phyloP scores from a whole-genome alignment of 2,888 invertebrate species.

The Seira ritae region DNA sequence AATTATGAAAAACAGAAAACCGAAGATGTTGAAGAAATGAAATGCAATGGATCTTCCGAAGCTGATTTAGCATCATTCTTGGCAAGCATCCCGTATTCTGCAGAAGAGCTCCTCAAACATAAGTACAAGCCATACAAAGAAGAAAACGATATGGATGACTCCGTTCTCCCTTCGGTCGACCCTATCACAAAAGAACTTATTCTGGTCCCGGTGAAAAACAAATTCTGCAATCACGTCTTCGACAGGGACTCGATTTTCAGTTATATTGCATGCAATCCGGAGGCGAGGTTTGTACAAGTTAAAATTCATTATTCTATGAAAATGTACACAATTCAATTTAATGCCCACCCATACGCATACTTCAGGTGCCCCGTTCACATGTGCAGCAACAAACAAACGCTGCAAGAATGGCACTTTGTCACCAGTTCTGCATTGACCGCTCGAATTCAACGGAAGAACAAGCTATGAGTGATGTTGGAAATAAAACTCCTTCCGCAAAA shows the following conservation, averaged over 20 bases:
- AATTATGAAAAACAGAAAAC: constrained; percentile 5
- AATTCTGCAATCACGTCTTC: constrained; percentile 69
- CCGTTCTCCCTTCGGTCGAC: constrained; percentile 64
- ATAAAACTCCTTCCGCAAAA: neutral
- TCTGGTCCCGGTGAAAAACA: constrained; percentile 57
- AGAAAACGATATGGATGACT: constrained; percentile 62
- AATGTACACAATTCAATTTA: neutral
- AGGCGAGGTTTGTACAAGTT: constrained; percentile 18
- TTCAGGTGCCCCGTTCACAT: constrained; percentile 65
- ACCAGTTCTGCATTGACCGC: constrained; percentile 54
- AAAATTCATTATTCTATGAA: neutral
- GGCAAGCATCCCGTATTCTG: constrained; percentile 22
- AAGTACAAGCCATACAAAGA: constrained; percentile 40
- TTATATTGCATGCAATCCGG: constrained; percentile 58
- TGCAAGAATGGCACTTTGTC: constrained; percentile 57
- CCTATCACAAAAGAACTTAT: constrained; percentile 67
- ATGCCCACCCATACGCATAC: neutral
- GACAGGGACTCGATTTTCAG: constrained; percentile 62
- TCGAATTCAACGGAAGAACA: constrained; percentile 50
- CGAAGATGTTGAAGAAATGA: no score
- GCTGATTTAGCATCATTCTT: constrained; percentile 24
- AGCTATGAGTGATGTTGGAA: neutral
- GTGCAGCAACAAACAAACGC: constrained; percentile 55
- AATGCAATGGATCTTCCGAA: constrained; percentile 27
- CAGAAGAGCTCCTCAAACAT: constrained; percentile 6